A percentile compares a stretch with the other conserved stretches of the same genome.
phyloP scores from a whole-genome alignment of 2,888 invertebrate genomes.

The Lacanobia oleracea region DNA sequence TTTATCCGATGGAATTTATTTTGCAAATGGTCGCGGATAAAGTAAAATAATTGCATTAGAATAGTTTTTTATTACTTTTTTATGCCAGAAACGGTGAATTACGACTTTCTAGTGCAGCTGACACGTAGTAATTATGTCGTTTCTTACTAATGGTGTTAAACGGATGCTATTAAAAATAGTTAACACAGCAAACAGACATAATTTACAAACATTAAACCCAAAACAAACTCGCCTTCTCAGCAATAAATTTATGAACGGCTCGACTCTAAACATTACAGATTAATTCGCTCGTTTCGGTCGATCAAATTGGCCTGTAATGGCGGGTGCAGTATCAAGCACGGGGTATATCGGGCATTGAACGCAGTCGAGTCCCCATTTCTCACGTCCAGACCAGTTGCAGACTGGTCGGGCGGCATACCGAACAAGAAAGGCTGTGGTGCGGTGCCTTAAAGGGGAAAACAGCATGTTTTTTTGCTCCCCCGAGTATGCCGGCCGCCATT shows the following conservation, averaged over 20 bases:
- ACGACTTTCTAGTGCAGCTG: slow-evolving; percentile 35
- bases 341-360: slow-evolving; percentile 81
- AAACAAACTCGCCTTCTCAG: slow-evolving; percentile 43
- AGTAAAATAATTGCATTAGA: slow-evolving; percentile 21
- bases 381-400: slow-evolving; percentile 84
- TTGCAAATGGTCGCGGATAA: slow-evolving; percentile 15
- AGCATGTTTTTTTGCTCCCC: slow-evolving; percentile 81
- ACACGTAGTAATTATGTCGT: slow-evolving; percentile 46
- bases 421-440: slow-evolving; percentile 85
- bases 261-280: slow-evolving; percentile 61
- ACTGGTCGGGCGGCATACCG: slow-evolving; percentile 85
- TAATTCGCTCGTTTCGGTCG: slow-evolving; percentile 64
- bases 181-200: slow-evolving; percentile 22
- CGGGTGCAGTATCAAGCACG: slow-evolving; percentile 72
- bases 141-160: slow-evolving; percentile 35
- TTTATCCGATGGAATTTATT: slow-evolving; percentile 33
- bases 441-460: slow-evolving; percentile 85
- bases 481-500: slow-evolving; percentile 76
- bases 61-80: slow-evolving; percentile 16
- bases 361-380: slow-evolving; percentile 83
- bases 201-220: slow-evolving; percentile 37
- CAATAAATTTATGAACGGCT: slow-evolving; percentile 49
- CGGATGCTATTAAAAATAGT: slow-evolving; percentile 41
- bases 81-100: slow-evolving; percentile 36
- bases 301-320: slow-evolving; percentile 68